Base-by-base conservation (phyloP, 2,113 vertebrate species). In the Vicugna pacos region DNA sequence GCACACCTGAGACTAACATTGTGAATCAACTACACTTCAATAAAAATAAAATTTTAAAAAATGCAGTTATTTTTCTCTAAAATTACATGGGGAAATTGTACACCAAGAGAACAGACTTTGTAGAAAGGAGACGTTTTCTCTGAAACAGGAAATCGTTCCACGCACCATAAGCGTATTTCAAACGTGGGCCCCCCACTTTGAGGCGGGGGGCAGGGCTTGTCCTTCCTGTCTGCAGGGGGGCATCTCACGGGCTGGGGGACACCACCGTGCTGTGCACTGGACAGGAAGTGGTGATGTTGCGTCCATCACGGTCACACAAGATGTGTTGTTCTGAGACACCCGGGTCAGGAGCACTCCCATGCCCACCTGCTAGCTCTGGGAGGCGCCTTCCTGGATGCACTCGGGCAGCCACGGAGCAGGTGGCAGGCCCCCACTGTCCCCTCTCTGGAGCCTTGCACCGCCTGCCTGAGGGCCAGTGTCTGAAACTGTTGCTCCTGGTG, bases 281-380 rank as follows among this genome's bases (percentile, higher is more conserved):
- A 16, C 4, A 0, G 16, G 32, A 35, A 14, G 76, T 2, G 2
- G 48, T 0, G 5, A 1, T 20, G 24, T 16, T 2, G 50, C 14
- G 19, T 15, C 26, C 2, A 3, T 7, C 9, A 0, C 0, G 32
- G 2, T 6, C 0, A 1, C 0, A 1, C 28, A 1, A 19, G 46
- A 9, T 19, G 42, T 1, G 14, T 2, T 16, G 10, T 17, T 13
- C 12, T 16, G 48, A 42, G 24, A 11, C 5, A 13, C 67, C n/a
- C 26, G 42, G 24, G 50, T 52, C 0, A 32, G 76, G 13, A 20
- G 32, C 89, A 17, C 19, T 48, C 14, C 35, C 9, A 8, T 0
- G 2, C 30, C 56, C 1, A 0, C 9, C 22, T 65, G 46, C 69
- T 62, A 6, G 2, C 38, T 1, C 8, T 1, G 50, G 3, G 6